These are phyloP conservation scores for Pegoplata infirma DNA, from an alignment of 2,888 invertebrate species.

Conservation along the genomic window DNA sequence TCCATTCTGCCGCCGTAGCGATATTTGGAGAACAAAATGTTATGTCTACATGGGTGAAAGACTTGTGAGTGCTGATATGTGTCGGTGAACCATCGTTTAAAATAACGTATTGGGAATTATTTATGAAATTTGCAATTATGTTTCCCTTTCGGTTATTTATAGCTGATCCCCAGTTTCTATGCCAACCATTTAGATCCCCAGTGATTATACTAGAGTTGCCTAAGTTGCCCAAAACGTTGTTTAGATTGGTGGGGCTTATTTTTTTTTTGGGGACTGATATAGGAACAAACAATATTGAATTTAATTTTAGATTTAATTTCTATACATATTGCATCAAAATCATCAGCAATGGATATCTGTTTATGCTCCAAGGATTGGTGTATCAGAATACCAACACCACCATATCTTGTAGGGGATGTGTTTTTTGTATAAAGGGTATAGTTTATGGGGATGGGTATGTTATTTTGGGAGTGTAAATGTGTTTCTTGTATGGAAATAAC, in stretches of 20 bases:
- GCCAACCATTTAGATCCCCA: not conserved
- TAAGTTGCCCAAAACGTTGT: not conserved
- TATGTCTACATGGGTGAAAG: too few relatives aligned
- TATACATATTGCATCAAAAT: not conserved
- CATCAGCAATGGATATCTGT: not conserved
- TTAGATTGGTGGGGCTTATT: not conserved
- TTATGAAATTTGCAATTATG: not conserved
- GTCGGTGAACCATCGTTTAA: constrained; percentile 3
- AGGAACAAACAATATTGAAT: not conserved
- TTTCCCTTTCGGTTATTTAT: not conserved
- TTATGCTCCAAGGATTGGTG: constrained; percentile 3
- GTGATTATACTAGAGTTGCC: not conserved
- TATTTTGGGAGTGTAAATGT: not conserved
- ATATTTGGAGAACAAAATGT: too few relatives aligned
- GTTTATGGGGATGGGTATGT: not conserved
- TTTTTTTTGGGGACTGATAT: not conserved
- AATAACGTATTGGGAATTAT: constrained; percentile 1
- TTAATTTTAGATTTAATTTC: not conserved
- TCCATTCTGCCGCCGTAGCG: constrained; percentile 47
- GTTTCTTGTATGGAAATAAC: constrained; percentile 26
- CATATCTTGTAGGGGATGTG: constrained; percentile 3
- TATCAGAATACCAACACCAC: not conserved
- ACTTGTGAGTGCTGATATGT: too few relatives aligned
- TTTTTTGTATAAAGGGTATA: too few relatives aligned
- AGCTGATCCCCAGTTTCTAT: not conserved